Conservation (phyloP, 2,797 vertebrate genomes). For the Arrhamphus sclerolepis region DNA sequence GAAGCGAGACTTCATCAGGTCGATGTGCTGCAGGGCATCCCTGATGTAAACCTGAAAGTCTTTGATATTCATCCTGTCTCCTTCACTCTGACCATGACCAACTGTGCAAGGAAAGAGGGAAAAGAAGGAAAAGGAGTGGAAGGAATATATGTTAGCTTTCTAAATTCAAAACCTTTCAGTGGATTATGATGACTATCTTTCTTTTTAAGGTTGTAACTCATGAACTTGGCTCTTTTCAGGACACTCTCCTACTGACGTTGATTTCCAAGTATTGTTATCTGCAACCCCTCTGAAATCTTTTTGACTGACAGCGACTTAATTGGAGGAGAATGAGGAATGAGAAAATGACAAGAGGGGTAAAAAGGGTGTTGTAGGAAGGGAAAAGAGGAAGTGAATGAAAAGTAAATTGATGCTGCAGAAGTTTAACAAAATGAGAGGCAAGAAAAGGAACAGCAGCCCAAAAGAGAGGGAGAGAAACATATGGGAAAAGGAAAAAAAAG, state of each 20-base stretch:
- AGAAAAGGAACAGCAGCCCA: not conserved
- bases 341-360: not conserved
- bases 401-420: not conserved
- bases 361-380: not conserved
- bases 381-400: not conserved
- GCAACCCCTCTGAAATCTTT: not conserved
- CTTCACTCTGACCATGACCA: conserved; percentile 96
- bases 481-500: not conserved
- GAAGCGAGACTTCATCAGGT: conserved; percentile 86
- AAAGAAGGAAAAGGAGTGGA: not conserved
- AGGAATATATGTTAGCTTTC: too few relatives aligned
- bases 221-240: not conserved
- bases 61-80: conserved; percentile 91
- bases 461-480: not conserved
- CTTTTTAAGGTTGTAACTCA: not conserved
- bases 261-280: not conserved
- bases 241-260: not conserved
- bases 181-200: not conserved
- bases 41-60: conserved; percentile 93
- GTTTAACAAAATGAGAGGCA: not conserved
- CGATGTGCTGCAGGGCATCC: conserved; percentile 91
- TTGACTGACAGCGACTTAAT: not conserved
- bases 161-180: not conserved
- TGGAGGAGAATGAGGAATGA: not conserved
- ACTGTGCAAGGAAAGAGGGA: conserved; percentile 73